Evolutionary conservation across 2,888 invertebrate genomes (phyloP), one percentile per base, ranked within the genome.

Genomic region (Limnephilus lunatus): DNA sequence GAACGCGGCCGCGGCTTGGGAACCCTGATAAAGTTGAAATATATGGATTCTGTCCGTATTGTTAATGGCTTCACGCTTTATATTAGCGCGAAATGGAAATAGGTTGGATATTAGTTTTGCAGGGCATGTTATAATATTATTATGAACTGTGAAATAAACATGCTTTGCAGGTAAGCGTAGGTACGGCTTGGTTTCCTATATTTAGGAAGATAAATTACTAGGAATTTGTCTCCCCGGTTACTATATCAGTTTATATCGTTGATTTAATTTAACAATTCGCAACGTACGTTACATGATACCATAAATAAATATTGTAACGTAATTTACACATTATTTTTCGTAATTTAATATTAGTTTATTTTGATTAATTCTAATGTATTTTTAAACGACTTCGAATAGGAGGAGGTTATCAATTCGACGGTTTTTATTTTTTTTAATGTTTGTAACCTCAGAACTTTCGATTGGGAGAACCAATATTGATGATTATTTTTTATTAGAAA

Each of bases 1-100:
- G 19, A n/a, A 90, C 32, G 39, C 89, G n/a, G n/a, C 39, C 48
- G 32, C 48, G 82, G 44, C 48, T 48, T 82, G 83, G 32, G 83
- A 83, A 15, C 89, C 90, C 53, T n/a, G 88, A 81, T 87, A 86
- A 92, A 92, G 92, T 92, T 92, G 89, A 92, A 92, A 93, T 93
- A 92, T 92, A 93, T 92, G 93, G 93, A 90, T 92, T 91, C 93
- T 93, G 93, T 92, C 92, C 93, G 92, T 91, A 92, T 93, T 93
- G 93, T 93, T 92, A 93, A 93, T 93, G 93, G 92, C 91, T 91
- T 90, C 91, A 92, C 91, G 93, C 92, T 92, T 92, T 92, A 92
- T 93, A 93, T 93, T 93, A 93, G 93, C 90, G 85, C 92, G 82
- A 91, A 93, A 92, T 92, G 92, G 92, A 92, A 91, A 92, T 92